Evolutionary conservation across 2,888 invertebrate species (phyloP), one percentile per base, ranked within the genome.

Genomic region (Shargacucullia verbasci): DNA sequence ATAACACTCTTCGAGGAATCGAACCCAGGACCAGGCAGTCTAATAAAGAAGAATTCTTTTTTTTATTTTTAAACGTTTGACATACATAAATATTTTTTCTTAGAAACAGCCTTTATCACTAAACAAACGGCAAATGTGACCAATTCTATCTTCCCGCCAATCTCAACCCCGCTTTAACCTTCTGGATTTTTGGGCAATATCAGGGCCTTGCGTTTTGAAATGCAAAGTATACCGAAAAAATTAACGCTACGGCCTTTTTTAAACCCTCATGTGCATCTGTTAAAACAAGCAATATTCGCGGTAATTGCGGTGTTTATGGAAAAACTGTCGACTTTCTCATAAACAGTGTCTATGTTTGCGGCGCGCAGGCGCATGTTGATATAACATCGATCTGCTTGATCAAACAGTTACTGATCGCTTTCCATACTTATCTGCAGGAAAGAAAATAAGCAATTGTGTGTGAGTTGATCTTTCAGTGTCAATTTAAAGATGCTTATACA

Each of bases 261-360:
- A 15, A 13, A 13, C 29, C 27, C 13, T 34, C n/a, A n/a, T n/a
- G n/a, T 33, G 1, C 13, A 27, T n/a, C 12, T 12, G 35, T 40
- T 11, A 70, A 41, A 70, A 64, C 49, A 64, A 43, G 12, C 45
- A 35, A 38, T 37, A 49, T 43, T 27, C 7, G 27, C 12, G 9
- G 39, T n/a, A 39, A 39, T 14, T 6, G 9, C 12, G 10, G 14
- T 64, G 65, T 65, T 64, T 65, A 65, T 44, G 46, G 38, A 70
- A 70, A 46, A 45, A 54, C 27, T 48, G 43, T 60, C 63, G 7
- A 12, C 20, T 53, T 40, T 53, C 55, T 46, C 45, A 53, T 63
- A 63, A 54, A 65, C 65, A 64, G 0, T 25, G 34, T 4, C 41
- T 41, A 9, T 64, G 57, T 64, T 64, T 64, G 35, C 14, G 10